Conservation (phyloP, 2,797 vertebrate species). For the Chelidonichthys spinosus region DNA sequence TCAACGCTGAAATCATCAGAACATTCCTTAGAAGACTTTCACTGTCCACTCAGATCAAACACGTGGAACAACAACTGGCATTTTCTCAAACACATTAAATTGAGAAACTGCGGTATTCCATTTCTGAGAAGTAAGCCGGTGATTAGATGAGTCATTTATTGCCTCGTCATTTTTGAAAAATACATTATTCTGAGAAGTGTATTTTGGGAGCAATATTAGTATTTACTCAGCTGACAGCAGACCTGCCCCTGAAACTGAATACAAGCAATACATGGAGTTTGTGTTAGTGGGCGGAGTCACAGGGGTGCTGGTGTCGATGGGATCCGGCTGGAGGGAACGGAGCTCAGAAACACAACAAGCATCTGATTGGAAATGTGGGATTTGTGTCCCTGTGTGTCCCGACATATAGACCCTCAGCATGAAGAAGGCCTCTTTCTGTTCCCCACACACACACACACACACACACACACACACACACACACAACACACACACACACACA, state of each 20-base stretch:
- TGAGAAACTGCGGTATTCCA: constrained; percentile 34
- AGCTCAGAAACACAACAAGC: constrained; percentile 29
- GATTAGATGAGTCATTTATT: constrained; percentile 56
- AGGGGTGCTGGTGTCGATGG: constrained; percentile 33
- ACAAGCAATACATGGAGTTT: constrained; percentile 16
- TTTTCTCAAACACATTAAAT: constrained; percentile 32
- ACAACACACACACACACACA: constrained; percentile 45
- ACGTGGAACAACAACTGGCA: constrained; percentile 25
- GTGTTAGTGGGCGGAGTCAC: constrained; percentile 40
- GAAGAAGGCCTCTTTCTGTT: constrained; percentile 40
- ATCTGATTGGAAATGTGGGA: constrained; percentile 55
- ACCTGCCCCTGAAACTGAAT: constrained; percentile 8
- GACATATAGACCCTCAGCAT: constrained; percentile 6
- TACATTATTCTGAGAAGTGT: constrained; percentile 27
- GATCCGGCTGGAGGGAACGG: constrained; percentile 39
- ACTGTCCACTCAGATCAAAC: constrained; percentile 25
- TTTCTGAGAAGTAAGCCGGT: constrained; percentile 32
- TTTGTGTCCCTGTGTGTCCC: constrained; percentile 42
- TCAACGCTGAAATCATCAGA: constrained; percentile 15
- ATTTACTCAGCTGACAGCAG: constrained; percentile 26
- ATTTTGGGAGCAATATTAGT: constrained; percentile 18
- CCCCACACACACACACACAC: constrained; percentile 49
- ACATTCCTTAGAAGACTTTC: neutral
- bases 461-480: constrained; percentile 44
- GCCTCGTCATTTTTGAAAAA: constrained; percentile 56